phyloP scores from a whole-genome alignment of 2,888 invertebrate species.

The Julus scandinavius region DNA sequence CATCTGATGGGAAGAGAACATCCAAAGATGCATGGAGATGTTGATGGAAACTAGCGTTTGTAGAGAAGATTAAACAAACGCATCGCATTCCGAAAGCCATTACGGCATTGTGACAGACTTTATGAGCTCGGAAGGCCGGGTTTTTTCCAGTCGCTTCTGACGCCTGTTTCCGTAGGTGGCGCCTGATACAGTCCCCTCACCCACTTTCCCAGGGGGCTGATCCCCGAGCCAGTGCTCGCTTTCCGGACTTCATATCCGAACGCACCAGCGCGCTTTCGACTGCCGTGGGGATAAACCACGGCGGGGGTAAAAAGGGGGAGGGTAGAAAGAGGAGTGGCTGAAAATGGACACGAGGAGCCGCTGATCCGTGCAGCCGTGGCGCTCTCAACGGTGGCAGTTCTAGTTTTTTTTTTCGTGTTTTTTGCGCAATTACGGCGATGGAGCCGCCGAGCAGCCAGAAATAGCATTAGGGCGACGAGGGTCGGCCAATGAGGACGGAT shows the following conservation, averaged over 20 bases:
- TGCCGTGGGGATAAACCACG: not conserved
- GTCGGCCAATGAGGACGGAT: conserved; percentile 2
- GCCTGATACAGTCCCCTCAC: too few relatives aligned
- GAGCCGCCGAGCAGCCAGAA: conserved; percentile 14
- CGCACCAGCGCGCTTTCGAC: not conserved
- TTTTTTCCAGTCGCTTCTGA: too few relatives aligned
- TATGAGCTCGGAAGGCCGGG: too few relatives aligned
- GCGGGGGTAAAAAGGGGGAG: not conserved
- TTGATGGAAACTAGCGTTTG: too few relatives aligned
- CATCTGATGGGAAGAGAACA: too few relatives aligned
- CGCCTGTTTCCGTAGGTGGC: too few relatives aligned
- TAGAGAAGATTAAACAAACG: too few relatives aligned
- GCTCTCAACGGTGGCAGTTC: conserved; percentile 11
- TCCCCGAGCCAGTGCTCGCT: too few relatives aligned
- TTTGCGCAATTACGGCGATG: conserved; percentile 26
- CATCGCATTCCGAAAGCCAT: too few relatives aligned
- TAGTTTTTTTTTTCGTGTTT: not conserved
- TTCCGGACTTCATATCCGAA: not conserved
- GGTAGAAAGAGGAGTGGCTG: not conserved
- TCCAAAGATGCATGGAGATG: too few relatives aligned
- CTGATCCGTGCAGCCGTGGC: conserved; percentile 23
- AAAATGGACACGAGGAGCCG: conserved; percentile 17
- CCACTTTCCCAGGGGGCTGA: not conserved
- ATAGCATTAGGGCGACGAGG: conserved; percentile 25
- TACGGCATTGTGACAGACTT: too few relatives aligned